phyloP scores from a whole-genome alignment of 2,797 vertebrate genomes.

The Oreortyx pictus region DNA sequence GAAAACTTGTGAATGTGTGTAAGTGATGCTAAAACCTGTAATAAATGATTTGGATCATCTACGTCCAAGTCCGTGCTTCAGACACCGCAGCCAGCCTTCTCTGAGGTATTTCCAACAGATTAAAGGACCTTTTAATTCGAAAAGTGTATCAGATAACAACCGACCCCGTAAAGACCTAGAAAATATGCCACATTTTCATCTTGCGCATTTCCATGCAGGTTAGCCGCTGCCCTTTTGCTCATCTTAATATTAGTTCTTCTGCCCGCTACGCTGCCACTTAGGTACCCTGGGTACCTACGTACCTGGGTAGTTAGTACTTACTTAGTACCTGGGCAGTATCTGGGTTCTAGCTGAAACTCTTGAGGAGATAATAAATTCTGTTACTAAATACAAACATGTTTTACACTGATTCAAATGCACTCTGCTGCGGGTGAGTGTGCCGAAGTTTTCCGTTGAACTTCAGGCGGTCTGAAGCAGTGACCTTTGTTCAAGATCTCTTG shows the following conservation, averaged over 20 bases:
- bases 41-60: too few species aligned
- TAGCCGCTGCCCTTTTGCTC: slow-evolving; percentile 10
- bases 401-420: neutral
- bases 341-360: neutral
- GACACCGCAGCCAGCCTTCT: neutral
- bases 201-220: neutral
- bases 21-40: too few species aligned
- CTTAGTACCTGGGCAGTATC: neutral
- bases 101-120: neutral
- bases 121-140: neutral
- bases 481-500: neutral
- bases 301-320: too few species aligned
- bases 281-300: neutral
- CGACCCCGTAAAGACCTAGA: neutral
- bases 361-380: neutral
- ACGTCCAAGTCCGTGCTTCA: too few species aligned
- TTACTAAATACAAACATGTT: neutral
- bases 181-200: neutral
- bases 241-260: neutral
- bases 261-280: neutral
- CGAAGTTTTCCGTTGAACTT: neutral
- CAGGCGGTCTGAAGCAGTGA: neutral
- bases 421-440: neutral
- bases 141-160: neutral
- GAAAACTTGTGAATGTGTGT: too few species aligned